These are phyloP conservation scores for Acarapis woodi DNA, from an alignment of 1,140 invertebrate genomes.

Conservation along the genomic window DNA sequence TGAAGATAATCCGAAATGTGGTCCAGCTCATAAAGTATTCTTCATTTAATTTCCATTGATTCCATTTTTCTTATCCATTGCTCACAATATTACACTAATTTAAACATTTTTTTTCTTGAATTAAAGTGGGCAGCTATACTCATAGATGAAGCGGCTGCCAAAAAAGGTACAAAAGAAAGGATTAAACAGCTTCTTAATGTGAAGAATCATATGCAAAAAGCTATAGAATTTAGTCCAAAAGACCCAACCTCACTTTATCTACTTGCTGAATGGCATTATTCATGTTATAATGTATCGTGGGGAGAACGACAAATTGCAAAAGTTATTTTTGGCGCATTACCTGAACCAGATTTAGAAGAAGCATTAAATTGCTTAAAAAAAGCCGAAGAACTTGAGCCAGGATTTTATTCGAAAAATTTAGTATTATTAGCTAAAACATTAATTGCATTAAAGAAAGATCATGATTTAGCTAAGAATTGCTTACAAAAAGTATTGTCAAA, in stretches of 20 bases:
- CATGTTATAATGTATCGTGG: conserved; percentile 8
- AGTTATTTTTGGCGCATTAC: conserved; percentile 4
- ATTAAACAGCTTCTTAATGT: conserved; percentile 6
- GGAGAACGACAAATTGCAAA: conserved; percentile 5
- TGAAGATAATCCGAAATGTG: conserved; percentile 3
- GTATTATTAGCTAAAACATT: conserved; percentile 7
- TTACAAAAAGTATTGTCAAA: conserved; percentile 1
- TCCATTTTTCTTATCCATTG: background rate
- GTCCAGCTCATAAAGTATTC: conserved; percentile 6
- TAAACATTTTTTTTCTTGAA: background rate
- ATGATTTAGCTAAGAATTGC: background rate
- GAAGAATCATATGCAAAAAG: conserved; percentile 6
- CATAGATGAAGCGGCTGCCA: conserved; percentile 1
- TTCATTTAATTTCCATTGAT: no score
- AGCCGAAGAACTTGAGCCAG: conserved; percentile 5
- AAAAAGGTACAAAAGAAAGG: conserved; percentile 3
- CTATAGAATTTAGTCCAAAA: conserved; percentile 6
- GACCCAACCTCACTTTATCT: conserved; percentile 7
- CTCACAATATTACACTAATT: background rate
- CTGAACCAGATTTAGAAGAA: conserved; percentile 5
- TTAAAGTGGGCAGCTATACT: conserved; percentile 7
- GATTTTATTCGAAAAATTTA: conserved; percentile 8
- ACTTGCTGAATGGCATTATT: conserved; percentile 8
- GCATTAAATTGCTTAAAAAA: conserved; percentile 6
- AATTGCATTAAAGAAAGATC: conserved; percentile 4